Conservation (phyloP, 2,888 invertebrate species). For the Cephus runcator region DNA sequence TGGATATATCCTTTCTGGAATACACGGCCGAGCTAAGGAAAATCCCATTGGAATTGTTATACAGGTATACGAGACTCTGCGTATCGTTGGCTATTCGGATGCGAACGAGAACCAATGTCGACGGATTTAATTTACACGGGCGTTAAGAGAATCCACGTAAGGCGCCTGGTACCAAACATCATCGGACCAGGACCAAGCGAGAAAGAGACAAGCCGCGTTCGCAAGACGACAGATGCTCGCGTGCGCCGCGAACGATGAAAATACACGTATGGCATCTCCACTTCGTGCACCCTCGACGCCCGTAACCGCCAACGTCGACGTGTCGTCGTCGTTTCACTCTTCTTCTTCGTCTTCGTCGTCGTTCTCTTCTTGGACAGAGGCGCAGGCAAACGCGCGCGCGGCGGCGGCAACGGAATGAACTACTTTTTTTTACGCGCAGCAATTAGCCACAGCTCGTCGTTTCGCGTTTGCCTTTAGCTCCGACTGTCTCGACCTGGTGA, state of each 20-base stretch:
- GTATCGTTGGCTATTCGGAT: background rate
- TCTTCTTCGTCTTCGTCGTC: no score
- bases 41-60: no score
- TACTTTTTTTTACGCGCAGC: constrained; percentile 50
- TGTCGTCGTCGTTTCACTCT: background rate
- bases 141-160: constrained; percentile 25
- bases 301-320: constrained; percentile 6
- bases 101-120: constrained; percentile 23
- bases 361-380: background rate
- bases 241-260: constrained; percentile 28
- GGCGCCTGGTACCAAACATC: no score
- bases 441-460: constrained; percentile 63
- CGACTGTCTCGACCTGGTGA: constrained; percentile 4
- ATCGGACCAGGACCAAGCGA: constrained; percentile 23
- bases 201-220: constrained; percentile 11
- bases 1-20: no score
- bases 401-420: constrained; percentile 33
- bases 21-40: no score
- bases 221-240: constrained; percentile 27
- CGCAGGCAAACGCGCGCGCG: background rate
- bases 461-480: constrained; percentile 44
- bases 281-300: constrained; percentile 12
- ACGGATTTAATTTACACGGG: constrained; percentile 37
- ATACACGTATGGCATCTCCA: constrained; percentile 30
- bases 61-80: background rate